Evolutionary conservation across 23 tunicate species (phyloP), one percentile per base, ranked within the genome.

Genomic region (Halocynthia roretzi): DNA sequence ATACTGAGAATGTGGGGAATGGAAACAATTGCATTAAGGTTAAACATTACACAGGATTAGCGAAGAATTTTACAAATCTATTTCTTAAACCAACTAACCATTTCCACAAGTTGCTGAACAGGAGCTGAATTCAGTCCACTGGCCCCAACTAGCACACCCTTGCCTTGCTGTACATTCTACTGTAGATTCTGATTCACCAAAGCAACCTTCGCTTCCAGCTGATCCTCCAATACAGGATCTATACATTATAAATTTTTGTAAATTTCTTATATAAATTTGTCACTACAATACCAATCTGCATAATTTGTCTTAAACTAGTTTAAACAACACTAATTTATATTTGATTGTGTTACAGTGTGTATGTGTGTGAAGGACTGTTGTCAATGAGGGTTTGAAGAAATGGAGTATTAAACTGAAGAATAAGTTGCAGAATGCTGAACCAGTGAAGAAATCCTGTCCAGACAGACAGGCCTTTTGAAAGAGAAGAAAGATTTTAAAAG

Each of bases 61-160:
- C 4, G 17, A 58, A 14, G 5, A 5, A 48, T 20, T 65, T 20
- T 10, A 8, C 5, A 65, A 10, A 65, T 65, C 44, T 31, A 31
- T 31, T 31, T 65, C 31, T 11, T 0, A 65, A 14, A 10, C 9
- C 9, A 9, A 23, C 14, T 54, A 0, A 74, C 78, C 78, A 54
- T 74, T 54, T 10, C 78, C 78, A 74, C 78, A 74, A 14, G 78
- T 74, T 11, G 56, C 78, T 19, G 62, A 53, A 54, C 78, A 74
- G 12, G 56, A n/a, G 2, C 31, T 11, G 17, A 11, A 74, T 20
- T 52, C 64, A 8, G 49, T 54, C 78, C 78, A 74, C 9, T 8
- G 49, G 20, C 62, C 78, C 78, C 78, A 74, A 8, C 22, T 4
- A 14, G 56, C 21, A n/a, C 78, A 74, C 18, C 21, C 19, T 10